Evolutionary conservation across 2,888 invertebrate genomes (phyloP).

Genomic region (Drosophila nr. perissopoda): DNA sequence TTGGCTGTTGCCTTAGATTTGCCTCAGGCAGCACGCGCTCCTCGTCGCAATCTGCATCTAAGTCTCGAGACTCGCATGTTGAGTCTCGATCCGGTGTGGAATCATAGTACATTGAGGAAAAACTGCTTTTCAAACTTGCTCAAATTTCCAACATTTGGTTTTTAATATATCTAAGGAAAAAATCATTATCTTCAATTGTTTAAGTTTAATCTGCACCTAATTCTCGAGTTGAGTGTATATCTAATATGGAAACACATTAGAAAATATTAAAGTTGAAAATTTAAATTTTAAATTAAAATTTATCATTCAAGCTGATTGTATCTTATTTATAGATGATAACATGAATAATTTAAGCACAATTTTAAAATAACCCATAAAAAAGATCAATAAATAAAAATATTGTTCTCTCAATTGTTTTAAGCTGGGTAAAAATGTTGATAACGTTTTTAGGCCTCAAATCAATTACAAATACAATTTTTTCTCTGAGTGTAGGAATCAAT

Average conservation of each 20-base stretch:
- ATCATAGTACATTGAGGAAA: constrained; percentile 1
- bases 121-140: not conserved
- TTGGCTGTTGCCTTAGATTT: constrained; percentile 11
- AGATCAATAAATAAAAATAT: not conserved
- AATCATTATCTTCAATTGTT: not conserved
- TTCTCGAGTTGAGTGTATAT: too few species aligned
- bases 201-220: not conserved
- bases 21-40: constrained; percentile 60
- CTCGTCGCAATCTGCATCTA: constrained; percentile 26
- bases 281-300: not conserved
- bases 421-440: not conserved
- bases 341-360: not conserved
- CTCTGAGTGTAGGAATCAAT: constrained; percentile 8
- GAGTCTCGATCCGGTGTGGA: not conserved
- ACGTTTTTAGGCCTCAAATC: not conserved
- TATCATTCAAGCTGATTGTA: not conserved
- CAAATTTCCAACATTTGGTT: not conserved
- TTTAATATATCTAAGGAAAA: not conserved
- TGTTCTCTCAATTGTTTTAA: too few species aligned
- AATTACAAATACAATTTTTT: not conserved
- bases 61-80: not conserved
- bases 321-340: not conserved
- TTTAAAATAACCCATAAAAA: not conserved
- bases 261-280: too few species aligned
- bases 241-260: not conserved